Evolutionary conservation across 2,888 invertebrate species (phyloP), one percentile per base, ranked within the genome.

Genomic region (Dolichopus griseipennis): DNA sequence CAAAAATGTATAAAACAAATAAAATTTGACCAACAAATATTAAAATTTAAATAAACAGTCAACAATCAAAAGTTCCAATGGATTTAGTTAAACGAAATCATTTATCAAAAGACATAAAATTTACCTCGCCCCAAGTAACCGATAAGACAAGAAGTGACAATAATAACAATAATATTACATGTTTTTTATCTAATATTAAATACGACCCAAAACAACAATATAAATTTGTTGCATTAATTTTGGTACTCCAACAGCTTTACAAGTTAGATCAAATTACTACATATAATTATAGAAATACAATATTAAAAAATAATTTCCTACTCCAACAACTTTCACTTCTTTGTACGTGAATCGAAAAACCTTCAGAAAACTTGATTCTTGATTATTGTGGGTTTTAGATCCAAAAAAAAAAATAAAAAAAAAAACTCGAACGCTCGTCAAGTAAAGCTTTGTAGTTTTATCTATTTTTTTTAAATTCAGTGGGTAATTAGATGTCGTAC

Each of bases 301-400:
- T 52, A 52, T 52, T 12, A 9, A 52, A 52, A 52, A 18, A 52
- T 52, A 52, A 52, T 52, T 52, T 52, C 52, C 52, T 52, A 52
- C 52, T 52, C 52, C 52, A 52, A 52, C 52, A 52, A 52, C 52
- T 52, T 52, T 52, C 52, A 52, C 52, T 52, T 52, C 52, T 52
- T 52, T 52, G 52, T 52, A 52, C 52, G 18, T 52, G 52, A 52
- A 37, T 12, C 8, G 8, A 37, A 18, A 52, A 52, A 52, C 52
- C 52, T 52, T 52, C 52, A 52, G 52, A 52, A 52, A 52, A 52
- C 52, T 52, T 52, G 52, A 52, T 52, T 52, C 52, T 52, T 5
- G n/a, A n/a, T 6, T 52, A 18, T 52, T 52, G 52, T 52, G 52
- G 52, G 18, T 52, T 52, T 43, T 52, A 52, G n/a, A 52, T 52